Evolutionary conservation across 2,888 invertebrate genomes (phyloP), one percentile per base, ranked within the genome.

Genomic region (Epiblema foenella): DNA sequence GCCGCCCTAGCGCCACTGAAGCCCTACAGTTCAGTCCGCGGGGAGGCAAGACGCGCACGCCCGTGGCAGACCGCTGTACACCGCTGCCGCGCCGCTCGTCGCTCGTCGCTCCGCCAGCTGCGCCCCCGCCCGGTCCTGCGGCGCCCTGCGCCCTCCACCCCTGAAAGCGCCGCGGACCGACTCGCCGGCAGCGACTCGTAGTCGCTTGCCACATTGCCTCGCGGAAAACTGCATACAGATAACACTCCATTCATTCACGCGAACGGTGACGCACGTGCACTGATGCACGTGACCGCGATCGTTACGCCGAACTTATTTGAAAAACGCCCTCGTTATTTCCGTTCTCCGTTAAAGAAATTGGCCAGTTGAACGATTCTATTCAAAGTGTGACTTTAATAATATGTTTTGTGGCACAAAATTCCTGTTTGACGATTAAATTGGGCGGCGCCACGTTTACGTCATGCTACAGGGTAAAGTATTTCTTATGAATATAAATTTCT

Each of bases 1-100:
- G 91, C 88, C 91, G 90, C 90, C 91, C 90, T 87, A 85, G 85
- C 89, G 84, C 84, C 80, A 79, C 81, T 76, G 91, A 88, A 91
- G 91, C 90, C 90, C 91, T 72, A 90, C 86, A 88, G 88, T 89
- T 81, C 85, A 89, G 87, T 87, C 81, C 82, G 87, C 81, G 82
- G 84, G 82, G 83, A 85, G 85, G 80, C 78, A 78, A 78, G 85
- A 85, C 83, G 87, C 86, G 89, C 85, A 86, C 87, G 88, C 82
- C 78, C 79, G 80, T 49, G 57, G 62, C 49, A 33, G 58, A 24
- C 49, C 51, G 51, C 39, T 18, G 63, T 54, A 46, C 42, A 8
- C 57, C 66, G 63, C 24, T 72, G 70, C 67, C 75, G 65, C 68
- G 65, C 69, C 73, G 59, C 74, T 57, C 72, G 70, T 1, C 68